phyloP scores from a whole-genome alignment of 2,113 vertebrate species.

The Takifugu flavidus region DNA sequence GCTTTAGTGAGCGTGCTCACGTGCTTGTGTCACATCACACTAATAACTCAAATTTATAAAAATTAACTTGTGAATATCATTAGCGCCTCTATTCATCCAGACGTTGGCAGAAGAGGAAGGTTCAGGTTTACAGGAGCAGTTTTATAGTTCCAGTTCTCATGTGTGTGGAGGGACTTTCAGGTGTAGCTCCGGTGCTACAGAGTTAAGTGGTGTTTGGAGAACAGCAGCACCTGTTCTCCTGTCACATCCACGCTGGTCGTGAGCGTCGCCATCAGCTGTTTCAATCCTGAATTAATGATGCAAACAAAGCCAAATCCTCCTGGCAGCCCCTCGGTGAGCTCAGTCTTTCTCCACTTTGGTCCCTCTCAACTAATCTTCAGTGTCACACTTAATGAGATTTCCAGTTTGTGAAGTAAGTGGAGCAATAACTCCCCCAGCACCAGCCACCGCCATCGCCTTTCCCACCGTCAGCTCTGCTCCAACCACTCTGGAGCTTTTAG shows the following conservation, averaged over 20 bases:
- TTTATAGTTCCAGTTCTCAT: no score
- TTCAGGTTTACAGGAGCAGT: no score
- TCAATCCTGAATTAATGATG: slow-evolving; percentile 66
- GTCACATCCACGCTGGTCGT: slow-evolving; percentile 54
- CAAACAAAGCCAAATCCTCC: slow-evolving; percentile 67
- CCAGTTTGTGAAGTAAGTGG: slow-evolving; percentile 68
- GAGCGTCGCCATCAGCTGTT: slow-evolving; percentile 58
- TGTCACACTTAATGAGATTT: slow-evolving; percentile 78
- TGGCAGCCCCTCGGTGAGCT: slow-evolving; percentile 58
- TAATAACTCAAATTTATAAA: no score
- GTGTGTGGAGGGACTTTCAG: not conserved
- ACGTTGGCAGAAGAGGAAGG: no score
- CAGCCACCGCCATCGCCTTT: slow-evolving; percentile 27
- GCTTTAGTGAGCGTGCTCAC: no score
- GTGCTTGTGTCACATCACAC: no score
- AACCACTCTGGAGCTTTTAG: slow-evolving; percentile 37
- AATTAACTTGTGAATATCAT: no score
- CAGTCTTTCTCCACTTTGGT: slow-evolving; percentile 68
- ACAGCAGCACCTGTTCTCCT: slow-evolving; percentile 65
- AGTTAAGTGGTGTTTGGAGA: slow-evolving; percentile 47
- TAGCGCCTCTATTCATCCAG: no score
- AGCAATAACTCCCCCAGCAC: slow-evolving; percentile 63
- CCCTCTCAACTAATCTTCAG: slow-evolving; percentile 73
- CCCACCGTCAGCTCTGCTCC: slow-evolving; percentile 13
- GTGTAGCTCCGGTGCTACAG: slow-evolving; percentile 13